Conservation (phyloP, 2,113 vertebrate species). For the Synchiropus splendidus region DNA sequence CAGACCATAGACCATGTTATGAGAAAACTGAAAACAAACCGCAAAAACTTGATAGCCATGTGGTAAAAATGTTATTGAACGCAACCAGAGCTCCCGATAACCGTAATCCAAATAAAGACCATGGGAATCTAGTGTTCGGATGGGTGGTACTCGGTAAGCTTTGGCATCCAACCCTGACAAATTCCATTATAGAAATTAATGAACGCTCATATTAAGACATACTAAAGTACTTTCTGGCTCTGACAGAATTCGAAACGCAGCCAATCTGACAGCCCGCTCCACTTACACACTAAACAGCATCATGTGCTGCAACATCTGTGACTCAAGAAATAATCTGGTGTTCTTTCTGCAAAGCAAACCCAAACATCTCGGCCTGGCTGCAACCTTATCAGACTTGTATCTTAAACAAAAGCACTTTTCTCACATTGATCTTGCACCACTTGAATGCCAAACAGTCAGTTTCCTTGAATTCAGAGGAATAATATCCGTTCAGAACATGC, state of each 20-base stretch:
- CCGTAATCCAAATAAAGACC: no score
- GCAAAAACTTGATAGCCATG: no score
- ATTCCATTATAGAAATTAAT: neutral
- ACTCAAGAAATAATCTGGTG: conserved; percentile 12
- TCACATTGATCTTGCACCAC: conserved; percentile 10
- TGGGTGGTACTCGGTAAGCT: no score
- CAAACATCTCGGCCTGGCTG: conserved; percentile 8
- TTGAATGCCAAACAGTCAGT: conserved; percentile 14
- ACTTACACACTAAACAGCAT: conserved; percentile 6
- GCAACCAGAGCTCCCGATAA: no score
- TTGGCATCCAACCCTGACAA: no score
- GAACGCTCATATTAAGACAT: neutral
- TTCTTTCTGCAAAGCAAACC: conserved; percentile 11
- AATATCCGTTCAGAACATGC: conserved; percentile 26
- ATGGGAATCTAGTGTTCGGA: no score
- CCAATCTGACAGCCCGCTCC: neutral
- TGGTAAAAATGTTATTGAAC: no score
- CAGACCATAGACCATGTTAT: no score
- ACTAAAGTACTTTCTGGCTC: neutral
- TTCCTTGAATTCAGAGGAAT: conserved; percentile 11
- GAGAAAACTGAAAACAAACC: no score
- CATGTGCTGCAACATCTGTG: conserved; percentile 15
- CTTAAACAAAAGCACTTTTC: conserved; percentile 26
- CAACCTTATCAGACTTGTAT: conserved; percentile 26
- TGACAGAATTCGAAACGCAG: neutral